Conservation (phyloP, 1,140 invertebrate species). For the Chironomus tepperi region DNA sequence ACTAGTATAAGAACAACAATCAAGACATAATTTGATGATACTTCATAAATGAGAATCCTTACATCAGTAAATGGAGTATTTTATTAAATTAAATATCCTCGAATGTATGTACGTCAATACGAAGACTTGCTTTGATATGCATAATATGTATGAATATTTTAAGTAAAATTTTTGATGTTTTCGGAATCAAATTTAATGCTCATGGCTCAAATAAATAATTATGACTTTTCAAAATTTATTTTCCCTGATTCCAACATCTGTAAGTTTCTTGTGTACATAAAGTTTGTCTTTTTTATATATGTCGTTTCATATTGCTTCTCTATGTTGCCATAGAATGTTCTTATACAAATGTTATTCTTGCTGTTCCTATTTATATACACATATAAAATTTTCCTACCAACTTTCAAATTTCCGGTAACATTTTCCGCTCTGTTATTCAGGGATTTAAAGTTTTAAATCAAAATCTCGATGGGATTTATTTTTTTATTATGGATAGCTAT, state of each 20-base stretch:
- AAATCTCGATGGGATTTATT: no score
- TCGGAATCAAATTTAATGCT: neutral
- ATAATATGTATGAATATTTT: neutral
- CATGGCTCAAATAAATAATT: neutral
- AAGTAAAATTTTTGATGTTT: neutral
- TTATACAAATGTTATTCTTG: neutral
- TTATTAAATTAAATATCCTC: conserved; percentile 5
- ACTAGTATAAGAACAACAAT: neutral
- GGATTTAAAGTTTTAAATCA: no score
- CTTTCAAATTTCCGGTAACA: conserved; percentile 12
- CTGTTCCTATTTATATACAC: neutral
- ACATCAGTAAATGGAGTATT: neutral
- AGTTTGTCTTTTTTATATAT: neutral
- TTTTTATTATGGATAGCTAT: no score
- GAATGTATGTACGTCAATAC: neutral
- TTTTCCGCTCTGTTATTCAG: neutral
- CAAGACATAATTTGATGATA: conserved; percentile 1
- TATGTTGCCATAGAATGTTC: neutral
- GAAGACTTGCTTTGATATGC: neutral
- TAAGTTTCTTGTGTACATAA: neutral
- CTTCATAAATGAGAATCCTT: conserved; percentile 14
- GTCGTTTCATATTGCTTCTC: neutral
- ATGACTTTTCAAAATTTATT: neutral
- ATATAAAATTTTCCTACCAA: neutral
- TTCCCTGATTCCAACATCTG: neutral